These are phyloP conservation scores for Thymelicus sylvestris DNA, from an alignment of 2,888 invertebrate genomes.

Conservation along the genomic window DNA sequence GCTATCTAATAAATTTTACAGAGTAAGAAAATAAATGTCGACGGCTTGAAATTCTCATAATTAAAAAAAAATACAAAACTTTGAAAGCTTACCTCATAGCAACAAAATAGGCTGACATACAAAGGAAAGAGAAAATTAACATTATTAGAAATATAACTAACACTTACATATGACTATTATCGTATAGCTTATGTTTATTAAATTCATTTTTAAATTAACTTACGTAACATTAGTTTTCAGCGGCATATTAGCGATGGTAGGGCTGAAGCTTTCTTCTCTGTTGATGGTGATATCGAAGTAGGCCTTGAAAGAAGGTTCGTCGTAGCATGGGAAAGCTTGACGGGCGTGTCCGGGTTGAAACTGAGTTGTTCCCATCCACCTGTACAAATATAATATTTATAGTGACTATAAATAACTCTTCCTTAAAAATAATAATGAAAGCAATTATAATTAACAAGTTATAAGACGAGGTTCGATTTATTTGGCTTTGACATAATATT, in stretches of 20 bases:
- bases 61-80: no score
- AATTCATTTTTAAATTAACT: slow-evolving; percentile 42
- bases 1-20: no score
- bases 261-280: slow-evolving; percentile 78
- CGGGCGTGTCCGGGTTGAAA: slow-evolving; percentile 92
- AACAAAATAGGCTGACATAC: no score
- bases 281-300: slow-evolving; percentile 88
- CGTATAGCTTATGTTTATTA: no score
- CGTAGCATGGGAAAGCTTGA: slow-evolving; percentile 94
- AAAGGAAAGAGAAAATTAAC: no score
- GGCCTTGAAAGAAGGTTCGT: slow-evolving; percentile 93
- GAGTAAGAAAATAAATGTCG: no score
- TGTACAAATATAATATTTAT: slow-evolving; percentile 52
- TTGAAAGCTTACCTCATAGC: no score
- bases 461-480: not conserved
- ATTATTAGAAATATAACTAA: no score
- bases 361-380: slow-evolving; percentile 92
- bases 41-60: no score
- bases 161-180: no score
- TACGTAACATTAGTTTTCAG: slow-evolving; percentile 56
- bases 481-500: no score
- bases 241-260: slow-evolving; percentile 88
- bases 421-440: not conserved
- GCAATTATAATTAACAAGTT: not conserved
- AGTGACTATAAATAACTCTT: not conserved